Evolutionary conservation across 2,113 vertebrate species (phyloP), one percentile per base, ranked within the genome.

Genomic region (Lepisosteus oculatus): DNA sequence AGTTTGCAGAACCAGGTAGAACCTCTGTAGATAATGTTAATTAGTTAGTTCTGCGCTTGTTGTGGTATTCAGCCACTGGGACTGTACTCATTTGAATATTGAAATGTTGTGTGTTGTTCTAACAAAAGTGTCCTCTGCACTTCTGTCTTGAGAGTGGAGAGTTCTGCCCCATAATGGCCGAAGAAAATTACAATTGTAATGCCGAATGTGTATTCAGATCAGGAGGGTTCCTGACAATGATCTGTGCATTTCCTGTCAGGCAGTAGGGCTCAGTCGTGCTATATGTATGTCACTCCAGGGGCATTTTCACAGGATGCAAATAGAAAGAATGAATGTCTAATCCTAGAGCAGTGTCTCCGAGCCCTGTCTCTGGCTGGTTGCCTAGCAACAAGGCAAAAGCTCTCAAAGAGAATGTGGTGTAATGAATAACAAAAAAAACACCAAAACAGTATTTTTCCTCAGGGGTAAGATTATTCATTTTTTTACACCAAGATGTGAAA

Each of bases 321-420:
- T 64, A 70, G 43, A 65, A 42, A 61, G 76, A 65, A 55, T 3
- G n/a, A 78, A 76, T 74, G 74, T 84, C 85, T 77, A 61, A 65
- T 79, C 78, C 69, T 78, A 55, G 8, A 75, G 77, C 78, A 64
- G 79, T 73, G 70, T 79, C 78, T 81, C 71, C 67, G 74, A 77
- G 47, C 67, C 71, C 79, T 74, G 57, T 84, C 79, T 75, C 77
- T 44, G 57, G 81, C 67, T 74, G 69, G 89, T 92, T 85, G 83
- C 90, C 80, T 86, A 89, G 90, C 88, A 91, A 92, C 89, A 85
- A 74, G 70, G 77, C 76, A 57, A 51, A 67, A 54, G 76, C 77
- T 79, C 75, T 87, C 87, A 88, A 89, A 89, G 86, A 71, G 81
- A 63, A 75, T 71, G 43, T 29, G 29, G 65, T 29, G 4, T 77